Conservation (phyloP, 2,113 vertebrate genomes). For the Bolborhynchus lineola region DNA sequence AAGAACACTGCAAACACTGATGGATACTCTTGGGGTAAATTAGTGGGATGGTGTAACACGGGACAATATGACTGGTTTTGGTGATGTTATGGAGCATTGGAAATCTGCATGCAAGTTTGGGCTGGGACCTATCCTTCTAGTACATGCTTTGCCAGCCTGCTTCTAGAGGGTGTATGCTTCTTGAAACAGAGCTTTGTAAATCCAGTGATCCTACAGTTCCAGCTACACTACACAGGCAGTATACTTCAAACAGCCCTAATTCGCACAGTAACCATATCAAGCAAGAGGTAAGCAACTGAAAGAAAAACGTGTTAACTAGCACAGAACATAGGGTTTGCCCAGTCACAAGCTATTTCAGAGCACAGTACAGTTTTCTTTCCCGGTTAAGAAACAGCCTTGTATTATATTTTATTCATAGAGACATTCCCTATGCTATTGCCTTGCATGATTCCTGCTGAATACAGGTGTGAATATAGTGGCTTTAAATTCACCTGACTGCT, state of each 20-base stretch:
- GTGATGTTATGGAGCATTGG: background rate
- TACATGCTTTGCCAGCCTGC: background rate
- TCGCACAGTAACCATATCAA: background rate
- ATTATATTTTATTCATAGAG: constrained; percentile 61
- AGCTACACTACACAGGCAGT: background rate
- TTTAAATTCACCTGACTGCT: constrained; percentile 64
- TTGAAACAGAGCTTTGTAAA: background rate
- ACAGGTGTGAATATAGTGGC: constrained; percentile 1
- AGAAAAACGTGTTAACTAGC: background rate
- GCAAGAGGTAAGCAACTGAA: background rate
- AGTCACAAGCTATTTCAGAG: background rate
- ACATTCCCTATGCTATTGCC: constrained; percentile 3
- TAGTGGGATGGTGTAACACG: background rate
- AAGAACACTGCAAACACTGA: background rate
- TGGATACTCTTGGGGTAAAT: fast-evolving
- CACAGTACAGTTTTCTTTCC: constrained; percentile 38
- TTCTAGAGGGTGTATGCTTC: background rate
- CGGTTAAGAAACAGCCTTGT: constrained; percentile 37
- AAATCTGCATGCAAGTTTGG: fast-evolving
- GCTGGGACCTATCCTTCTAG: background rate
- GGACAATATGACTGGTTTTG: fast-evolving
- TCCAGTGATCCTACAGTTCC: background rate
- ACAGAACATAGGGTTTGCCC: background rate
- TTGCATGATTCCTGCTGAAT: constrained; percentile 17
- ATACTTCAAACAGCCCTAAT: background rate